phyloP scores from a whole-genome alignment of 2,888 invertebrate genomes.

The Microctonus aethiopoides region DNA sequence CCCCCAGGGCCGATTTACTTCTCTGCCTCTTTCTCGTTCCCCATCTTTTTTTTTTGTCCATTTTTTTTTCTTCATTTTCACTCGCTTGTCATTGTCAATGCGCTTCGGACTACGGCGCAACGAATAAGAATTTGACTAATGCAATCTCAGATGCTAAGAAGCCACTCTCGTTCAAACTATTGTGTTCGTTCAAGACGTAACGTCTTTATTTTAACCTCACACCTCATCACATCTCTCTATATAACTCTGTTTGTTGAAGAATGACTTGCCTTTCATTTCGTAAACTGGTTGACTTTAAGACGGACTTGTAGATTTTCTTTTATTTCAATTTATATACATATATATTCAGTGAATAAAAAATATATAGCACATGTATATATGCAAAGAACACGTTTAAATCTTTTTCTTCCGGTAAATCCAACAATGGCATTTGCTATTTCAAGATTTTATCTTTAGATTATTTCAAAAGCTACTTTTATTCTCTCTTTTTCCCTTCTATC shows the following conservation, averaged over 20 bases:
- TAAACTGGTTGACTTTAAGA: slow-evolving; percentile 5
- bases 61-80: slow-evolving; percentile 36
- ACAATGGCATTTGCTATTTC: background rate
- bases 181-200: slow-evolving; percentile 39
- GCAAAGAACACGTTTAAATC: background rate
- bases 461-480: too few relatives aligned
- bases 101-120: slow-evolving; percentile 34
- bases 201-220: background rate
- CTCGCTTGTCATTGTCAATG: slow-evolving; percentile 33
- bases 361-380: background rate
- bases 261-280: slow-evolving; percentile 10
- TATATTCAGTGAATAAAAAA: too few relatives aligned
- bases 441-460: too few relatives aligned
- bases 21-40: background rate
- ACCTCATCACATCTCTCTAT: background rate
- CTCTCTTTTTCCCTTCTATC: too few relatives aligned
- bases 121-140: slow-evolving; percentile 61
- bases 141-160: slow-evolving; percentile 62
- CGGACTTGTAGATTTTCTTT: slow-evolving; percentile 31
- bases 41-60: background rate
- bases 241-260: background rate
- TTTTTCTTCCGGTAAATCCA: background rate
- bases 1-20: slow-evolving; percentile 24
- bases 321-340: slow-evolving; percentile 33
- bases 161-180: slow-evolving; percentile 53